A percentile compares a stretch with the other conserved stretches of the same genome.
phyloP scores from a whole-genome alignment of 2,797 vertebrate species.

The Dermochelys coriacea region DNA sequence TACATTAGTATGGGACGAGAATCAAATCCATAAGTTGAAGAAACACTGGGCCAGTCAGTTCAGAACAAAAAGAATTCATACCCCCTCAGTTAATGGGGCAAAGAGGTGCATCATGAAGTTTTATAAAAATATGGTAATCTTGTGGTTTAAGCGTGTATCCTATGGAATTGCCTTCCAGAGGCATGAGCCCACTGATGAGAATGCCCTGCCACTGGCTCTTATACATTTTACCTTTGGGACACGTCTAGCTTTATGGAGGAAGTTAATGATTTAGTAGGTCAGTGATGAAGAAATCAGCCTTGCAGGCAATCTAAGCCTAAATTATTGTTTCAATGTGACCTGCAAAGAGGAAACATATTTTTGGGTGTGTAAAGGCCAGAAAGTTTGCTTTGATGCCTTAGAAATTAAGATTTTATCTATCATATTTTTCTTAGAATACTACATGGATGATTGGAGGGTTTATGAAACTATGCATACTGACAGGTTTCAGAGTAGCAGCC shows the following conservation, averaged over 20 bases:
- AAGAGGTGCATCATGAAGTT: background rate
- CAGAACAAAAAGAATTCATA: background rate
- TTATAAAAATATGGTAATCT: background rate
- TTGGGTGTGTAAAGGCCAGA: background rate
- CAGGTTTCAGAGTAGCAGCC: too few relatives aligned
- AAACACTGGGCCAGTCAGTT: background rate
- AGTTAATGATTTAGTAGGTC: background rate
- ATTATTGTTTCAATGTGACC: background rate
- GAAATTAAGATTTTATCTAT: background rate
- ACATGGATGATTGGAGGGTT: accelerated
- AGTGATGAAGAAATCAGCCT: background rate
- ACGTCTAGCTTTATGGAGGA: background rate
- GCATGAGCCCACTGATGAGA: background rate
- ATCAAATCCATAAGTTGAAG: background rate
- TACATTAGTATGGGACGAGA: background rate
- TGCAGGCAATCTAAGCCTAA: background rate
- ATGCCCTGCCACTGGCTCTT: background rate
- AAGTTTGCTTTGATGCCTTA: background rate
- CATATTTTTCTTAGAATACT: background rate
- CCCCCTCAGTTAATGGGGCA: background rate
- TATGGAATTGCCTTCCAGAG: background rate
- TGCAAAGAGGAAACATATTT: background rate
- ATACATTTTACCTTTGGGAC: background rate
- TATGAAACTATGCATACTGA: background rate
- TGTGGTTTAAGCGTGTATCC: background rate